Evolutionary conservation across 2,797 vertebrate species (phyloP).

Genomic region (Phaenicophaeus curvirostris): DNA sequence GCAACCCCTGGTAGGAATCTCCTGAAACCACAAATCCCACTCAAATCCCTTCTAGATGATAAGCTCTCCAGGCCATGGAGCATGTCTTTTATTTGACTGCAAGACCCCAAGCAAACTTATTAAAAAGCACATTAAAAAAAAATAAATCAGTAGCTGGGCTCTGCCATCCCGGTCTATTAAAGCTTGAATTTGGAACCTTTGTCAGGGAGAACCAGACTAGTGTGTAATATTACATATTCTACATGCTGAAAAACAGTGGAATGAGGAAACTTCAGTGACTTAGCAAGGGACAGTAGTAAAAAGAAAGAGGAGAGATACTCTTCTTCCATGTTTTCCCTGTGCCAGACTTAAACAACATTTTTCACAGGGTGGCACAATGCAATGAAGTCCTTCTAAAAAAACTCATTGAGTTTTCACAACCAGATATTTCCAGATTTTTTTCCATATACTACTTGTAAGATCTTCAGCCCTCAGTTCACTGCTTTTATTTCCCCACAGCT

Average conservation of each 20-base stretch:
- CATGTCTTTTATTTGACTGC: not conserved
- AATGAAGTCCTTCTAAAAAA: not conserved
- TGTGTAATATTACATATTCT: not conserved
- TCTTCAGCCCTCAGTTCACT: not conserved
- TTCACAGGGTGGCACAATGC: rapidly evolving
- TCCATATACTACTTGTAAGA: not conserved
- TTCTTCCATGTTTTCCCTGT: not conserved
- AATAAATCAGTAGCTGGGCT: not conserved
- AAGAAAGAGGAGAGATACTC: not conserved
- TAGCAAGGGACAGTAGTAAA: not conserved
- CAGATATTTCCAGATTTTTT: not conserved
- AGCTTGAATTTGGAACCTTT: not conserved
- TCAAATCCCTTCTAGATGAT: not conserved
- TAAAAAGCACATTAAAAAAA: not conserved
- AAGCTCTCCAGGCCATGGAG: not conserved
- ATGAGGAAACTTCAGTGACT: not conserved
- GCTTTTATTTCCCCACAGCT: not conserved
- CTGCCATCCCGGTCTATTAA: not conserved
- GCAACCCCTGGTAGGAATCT: not conserved
- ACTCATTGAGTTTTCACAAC: not conserved
- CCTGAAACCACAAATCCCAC: not conserved
- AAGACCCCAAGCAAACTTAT: not conserved
- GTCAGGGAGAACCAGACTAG: not conserved
- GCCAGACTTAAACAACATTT: not conserved
- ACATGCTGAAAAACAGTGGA: not conserved